phyloP scores from a whole-genome alignment of 1,140 invertebrate genomes.

The Araneus ventricosus region DNA sequence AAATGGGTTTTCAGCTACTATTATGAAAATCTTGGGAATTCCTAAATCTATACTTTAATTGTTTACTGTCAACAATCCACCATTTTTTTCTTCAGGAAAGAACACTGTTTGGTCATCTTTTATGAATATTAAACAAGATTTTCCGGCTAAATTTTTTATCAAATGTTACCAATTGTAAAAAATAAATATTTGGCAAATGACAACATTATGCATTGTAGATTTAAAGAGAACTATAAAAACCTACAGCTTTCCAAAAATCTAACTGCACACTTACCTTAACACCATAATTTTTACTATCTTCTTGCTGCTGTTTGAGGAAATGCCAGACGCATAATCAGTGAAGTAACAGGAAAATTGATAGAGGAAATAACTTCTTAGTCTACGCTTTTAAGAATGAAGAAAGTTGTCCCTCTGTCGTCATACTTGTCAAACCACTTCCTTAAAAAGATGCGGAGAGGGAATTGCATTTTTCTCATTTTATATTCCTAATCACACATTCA shows the following conservation, averaged over 20 bases:
- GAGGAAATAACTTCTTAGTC: background rate
- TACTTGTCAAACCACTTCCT: background rate
- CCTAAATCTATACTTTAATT: too few relatives aligned
- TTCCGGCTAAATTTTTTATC: too few relatives aligned
- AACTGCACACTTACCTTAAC: background rate
- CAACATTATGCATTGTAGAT: too few relatives aligned
- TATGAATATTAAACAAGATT: too few relatives aligned
- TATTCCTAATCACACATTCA: background rate
- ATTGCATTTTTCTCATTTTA: background rate
- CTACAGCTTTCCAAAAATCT: background rate
- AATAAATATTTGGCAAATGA: too few relatives aligned
- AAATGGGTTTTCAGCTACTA: too few relatives aligned
- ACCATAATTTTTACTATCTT: background rate
- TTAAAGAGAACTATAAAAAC: background rate
- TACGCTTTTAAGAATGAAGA: background rate
- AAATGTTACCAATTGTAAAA: too few relatives aligned
- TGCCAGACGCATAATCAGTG: background rate
- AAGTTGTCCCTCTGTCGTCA: background rate
- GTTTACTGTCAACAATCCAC: too few relatives aligned
- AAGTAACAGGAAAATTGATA: background rate
- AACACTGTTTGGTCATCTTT: too few relatives aligned
- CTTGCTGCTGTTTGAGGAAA: background rate
- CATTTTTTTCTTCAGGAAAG: too few relatives aligned
- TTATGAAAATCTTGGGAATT: too few relatives aligned
- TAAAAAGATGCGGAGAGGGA: background rate